Conservation (phyloP, 2,113 vertebrate genomes). For the Willisornis vidua region DNA sequence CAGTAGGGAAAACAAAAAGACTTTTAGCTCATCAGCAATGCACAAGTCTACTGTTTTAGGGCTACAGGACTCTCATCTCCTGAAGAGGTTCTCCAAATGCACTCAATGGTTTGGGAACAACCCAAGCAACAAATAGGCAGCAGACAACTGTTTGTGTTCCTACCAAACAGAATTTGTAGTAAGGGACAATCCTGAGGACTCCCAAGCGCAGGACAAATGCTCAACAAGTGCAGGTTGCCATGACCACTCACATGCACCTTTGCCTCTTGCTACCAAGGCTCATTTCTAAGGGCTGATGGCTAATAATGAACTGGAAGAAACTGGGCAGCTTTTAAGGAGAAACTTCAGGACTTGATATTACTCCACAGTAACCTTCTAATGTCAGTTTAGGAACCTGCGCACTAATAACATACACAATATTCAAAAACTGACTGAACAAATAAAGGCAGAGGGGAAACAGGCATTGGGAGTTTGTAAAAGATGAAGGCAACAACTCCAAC, state of each 20-base stretch:
- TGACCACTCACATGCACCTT: background rate
- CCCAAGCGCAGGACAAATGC: fast-evolving
- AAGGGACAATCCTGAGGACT: background rate
- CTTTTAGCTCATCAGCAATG: background rate
- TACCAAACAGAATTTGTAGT: background rate
- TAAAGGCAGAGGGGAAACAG: background rate
- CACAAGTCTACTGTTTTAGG: background rate
- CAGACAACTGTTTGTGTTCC: background rate
- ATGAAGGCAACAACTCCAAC: background rate
- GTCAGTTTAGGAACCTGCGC: background rate
- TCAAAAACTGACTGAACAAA: background rate
- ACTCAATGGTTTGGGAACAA: background rate
- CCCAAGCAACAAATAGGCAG: background rate
- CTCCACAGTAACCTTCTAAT: background rate
- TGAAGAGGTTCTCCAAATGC: background rate
- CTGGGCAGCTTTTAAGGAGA: background rate
- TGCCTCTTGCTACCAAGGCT: fast-evolving
- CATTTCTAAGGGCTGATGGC: background rate
- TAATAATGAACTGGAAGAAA: background rate
- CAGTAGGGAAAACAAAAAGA: background rate
- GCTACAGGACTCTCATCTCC: background rate
- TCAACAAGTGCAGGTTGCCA: background rate
- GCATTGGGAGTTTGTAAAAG: background rate
- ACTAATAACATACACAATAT: background rate
- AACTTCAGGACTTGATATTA: background rate